A percentile compares a stretch with the other conserved stretches of the same genome.
phyloP scores from a whole-genome alignment of 2,113 vertebrate species.

The Hippocampus guttulatus region DNA sequence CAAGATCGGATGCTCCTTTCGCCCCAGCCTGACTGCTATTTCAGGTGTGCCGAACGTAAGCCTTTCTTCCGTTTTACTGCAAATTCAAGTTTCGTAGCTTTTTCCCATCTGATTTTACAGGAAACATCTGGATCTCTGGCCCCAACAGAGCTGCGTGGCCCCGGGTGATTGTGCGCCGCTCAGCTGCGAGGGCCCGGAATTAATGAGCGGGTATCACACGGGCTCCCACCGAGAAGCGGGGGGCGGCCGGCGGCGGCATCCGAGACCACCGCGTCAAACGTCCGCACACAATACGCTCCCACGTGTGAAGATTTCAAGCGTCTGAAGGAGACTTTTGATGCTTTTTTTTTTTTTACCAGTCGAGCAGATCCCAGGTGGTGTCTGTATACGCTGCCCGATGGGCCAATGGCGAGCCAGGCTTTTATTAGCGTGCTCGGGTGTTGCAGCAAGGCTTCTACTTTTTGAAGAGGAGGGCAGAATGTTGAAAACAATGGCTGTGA shows the following conservation, averaged over 20 bases:
- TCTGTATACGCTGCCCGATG: too few species aligned
- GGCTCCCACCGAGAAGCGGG: slow-evolving; percentile 45
- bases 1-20: slow-evolving; percentile 35
- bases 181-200: slow-evolving; percentile 59
- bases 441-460: too few species aligned
- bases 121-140: slow-evolving; percentile 75
- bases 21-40: slow-evolving; percentile 56
- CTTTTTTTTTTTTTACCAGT: too few species aligned
- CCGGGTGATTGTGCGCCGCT: slow-evolving; percentile 60
- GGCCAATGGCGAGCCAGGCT: too few species aligned
- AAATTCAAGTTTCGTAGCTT: slow-evolving; percentile 80
- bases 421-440: too few species aligned
- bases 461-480: too few species aligned
- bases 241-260: slow-evolving; percentile 27
- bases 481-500: too few species aligned
- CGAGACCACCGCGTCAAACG: slow-evolving; percentile 51
- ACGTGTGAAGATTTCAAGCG: slow-evolving; percentile 9
- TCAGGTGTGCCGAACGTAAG: slow-evolving; percentile 64
- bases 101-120: slow-evolving; percentile 78
- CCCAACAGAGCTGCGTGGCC: slow-evolving; percentile 63
- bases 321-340: neutral
- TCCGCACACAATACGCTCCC: slow-evolving; percentile 7
- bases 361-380: too few species aligned
- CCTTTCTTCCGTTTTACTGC: slow-evolving; percentile 74
- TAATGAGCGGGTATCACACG: slow-evolving; percentile 74